phyloP scores from a whole-genome alignment of 1,140 invertebrate genomes.

The Euglossa dilemma region DNA sequence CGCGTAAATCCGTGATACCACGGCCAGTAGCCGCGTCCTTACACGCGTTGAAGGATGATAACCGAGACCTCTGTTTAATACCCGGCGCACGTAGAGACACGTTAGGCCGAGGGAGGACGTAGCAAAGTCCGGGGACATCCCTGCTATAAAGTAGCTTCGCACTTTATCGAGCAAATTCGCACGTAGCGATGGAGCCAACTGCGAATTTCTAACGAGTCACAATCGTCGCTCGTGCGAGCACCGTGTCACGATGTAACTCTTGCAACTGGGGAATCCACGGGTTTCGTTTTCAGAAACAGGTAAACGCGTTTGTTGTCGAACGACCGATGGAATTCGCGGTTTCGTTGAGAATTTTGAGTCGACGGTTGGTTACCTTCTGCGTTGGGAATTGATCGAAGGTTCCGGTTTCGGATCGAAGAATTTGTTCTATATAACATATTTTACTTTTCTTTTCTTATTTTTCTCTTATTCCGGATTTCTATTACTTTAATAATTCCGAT shows the following conservation, averaged over 20 bases:
- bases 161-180: constrained; percentile 61
- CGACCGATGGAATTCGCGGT: neutral
- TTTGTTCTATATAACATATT: no score
- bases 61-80: constrained; percentile 40
- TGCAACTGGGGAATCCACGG: constrained; percentile 22
- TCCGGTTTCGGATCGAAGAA: no score
- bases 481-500: no score
- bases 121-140: neutral
- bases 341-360: neutral
- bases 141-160: constrained; percentile 39
- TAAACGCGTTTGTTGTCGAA: neutral
- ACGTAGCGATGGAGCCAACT: constrained; percentile 44
- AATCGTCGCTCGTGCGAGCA: constrained; percentile 47
- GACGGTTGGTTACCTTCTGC: neutral
- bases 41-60: constrained; percentile 53
- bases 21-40: neutral
- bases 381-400: neutral
- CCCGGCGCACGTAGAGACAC: constrained; percentile 51
- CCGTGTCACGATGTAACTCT: constrained; percentile 54
- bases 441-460: no score
- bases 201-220: constrained; percentile 64
- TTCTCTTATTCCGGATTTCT: no score
- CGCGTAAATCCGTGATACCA: constrained; percentile 44
- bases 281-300: constrained; percentile 13
- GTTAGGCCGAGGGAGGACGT: constrained; percentile 31